Base-by-base conservation (phyloP, 1,140 invertebrate species). In the Agrypnia vestita region DNA sequence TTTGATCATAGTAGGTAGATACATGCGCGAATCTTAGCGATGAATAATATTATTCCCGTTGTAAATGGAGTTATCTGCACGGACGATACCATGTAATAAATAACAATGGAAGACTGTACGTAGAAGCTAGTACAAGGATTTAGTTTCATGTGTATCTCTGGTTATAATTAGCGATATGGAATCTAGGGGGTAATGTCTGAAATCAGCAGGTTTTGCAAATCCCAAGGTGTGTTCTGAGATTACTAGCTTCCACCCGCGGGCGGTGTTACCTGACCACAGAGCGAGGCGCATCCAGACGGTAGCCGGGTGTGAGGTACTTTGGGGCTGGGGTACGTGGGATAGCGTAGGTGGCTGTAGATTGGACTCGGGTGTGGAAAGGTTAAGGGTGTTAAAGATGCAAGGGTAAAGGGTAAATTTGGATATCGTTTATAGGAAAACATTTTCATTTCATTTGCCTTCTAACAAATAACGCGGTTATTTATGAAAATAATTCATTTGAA, bases 141-240 rank as follows among this genome's bases (percentile, higher is more conserved):
- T 56, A 43, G 51, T 25, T 55, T 13, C 25, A 13, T 15, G 13
- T 35, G 17, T 72, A 72, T 55, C 71, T 74, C 53, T 55, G 25
- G 53, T 74, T 74, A 74, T 74, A 74, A 74, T 74, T 74, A 55
- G 71, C 53, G 71, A 55, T 74, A 56, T 56, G 51, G 53, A 55
- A 55, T 25, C 71, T 12, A 35, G 71, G 71, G 69, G 69, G 21
- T 56, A 46, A 44, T 55, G 71, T 51, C 71, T 74, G 25, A 74
- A 74, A 74, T 74, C 71, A 74, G 71, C 71, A 74, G 71, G 25
- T 74, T 74, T 74, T 59, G 71, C 51, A 56, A 74, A 74, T 74
- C 71, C 71, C 71, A 74, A 74, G 71, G 71, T 55, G 71, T 44
- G 21, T 56, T 55, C 71, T 56, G 71, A 74, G 71, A 74, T 74